Evolutionary conservation across 2,888 invertebrate genomes (phyloP).

Genomic region (Lydus trimaculatus): DNA sequence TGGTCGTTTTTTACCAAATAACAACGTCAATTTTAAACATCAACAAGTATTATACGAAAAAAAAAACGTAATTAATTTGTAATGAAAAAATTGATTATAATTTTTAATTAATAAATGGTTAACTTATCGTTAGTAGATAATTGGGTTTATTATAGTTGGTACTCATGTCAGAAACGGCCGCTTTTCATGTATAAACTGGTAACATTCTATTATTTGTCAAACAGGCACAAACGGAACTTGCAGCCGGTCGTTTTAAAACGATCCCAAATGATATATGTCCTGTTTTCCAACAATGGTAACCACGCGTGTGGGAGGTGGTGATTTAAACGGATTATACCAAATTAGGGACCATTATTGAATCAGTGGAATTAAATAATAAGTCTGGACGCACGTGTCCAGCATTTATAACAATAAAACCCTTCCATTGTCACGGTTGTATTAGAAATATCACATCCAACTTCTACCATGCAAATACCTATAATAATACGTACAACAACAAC

Average conservation of each 20-base stretch:
- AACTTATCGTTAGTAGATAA: too few species aligned
- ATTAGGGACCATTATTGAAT: conserved; percentile 43
- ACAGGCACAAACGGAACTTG: not conserved
- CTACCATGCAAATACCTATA: not conserved
- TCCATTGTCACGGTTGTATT: not conserved
- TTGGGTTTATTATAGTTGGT: too few species aligned
- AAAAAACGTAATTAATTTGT: not conserved
- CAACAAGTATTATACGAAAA: not conserved
- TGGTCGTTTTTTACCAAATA: not conserved
- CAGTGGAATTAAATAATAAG: conserved; percentile 47
- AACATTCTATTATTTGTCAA: conserved; percentile 5
- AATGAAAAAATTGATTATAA: too few species aligned
- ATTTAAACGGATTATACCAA: conserved; percentile 38
- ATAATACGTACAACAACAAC: not conserved
- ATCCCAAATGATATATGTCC: not conserved
- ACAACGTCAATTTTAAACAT: not conserved
- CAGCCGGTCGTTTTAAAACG: not conserved
- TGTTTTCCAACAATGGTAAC: not conserved
- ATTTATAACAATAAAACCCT: conserved; percentile 21
- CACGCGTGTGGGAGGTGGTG: conserved; percentile 31
- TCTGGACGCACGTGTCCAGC: conserved; percentile 36
- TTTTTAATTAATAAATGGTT: not conserved
- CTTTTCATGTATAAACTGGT: not conserved
- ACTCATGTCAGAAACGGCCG: not conserved
- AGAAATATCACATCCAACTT: not conserved